Percentiles rank a stretch among this genome's conserved stretches.
Conservation (phyloP, 2,797 vertebrate genomes). For the Macropodus opercularis region DNA sequence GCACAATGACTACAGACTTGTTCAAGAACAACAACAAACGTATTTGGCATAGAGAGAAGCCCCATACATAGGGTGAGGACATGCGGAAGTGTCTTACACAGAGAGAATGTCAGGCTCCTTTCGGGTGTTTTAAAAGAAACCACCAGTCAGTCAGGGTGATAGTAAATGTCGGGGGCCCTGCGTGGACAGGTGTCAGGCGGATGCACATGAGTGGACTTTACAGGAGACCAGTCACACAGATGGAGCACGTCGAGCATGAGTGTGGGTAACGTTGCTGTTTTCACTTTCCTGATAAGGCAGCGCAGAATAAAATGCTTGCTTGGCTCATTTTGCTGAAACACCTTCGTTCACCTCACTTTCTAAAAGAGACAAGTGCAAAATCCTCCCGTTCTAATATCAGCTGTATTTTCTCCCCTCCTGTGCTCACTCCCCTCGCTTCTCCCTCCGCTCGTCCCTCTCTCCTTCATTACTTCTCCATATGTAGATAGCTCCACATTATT, state of each 20-base stretch:
- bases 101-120: slow-evolving; percentile 34
- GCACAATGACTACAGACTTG: too few relatives aligned
- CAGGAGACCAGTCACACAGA: slow-evolving; percentile 21
- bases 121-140: slow-evolving; percentile 55
- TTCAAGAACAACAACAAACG: too few relatives aligned
- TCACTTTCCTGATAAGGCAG: slow-evolving; percentile 20
- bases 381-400: slow-evolving; percentile 45
- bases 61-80: too few relatives aligned
- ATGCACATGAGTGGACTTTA: slow-evolving; percentile 15
- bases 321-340: slow-evolving; percentile 37
- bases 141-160: slow-evolving; percentile 22
- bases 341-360: slow-evolving; percentile 29
- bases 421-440: slow-evolving; percentile 21
- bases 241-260: slow-evolving; percentile 17
- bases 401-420: slow-evolving; percentile 48
- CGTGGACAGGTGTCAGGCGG: neutral
- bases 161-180: slow-evolving; percentile 18
- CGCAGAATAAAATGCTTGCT: slow-evolving; percentile 43
- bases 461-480: slow-evolving; percentile 82
- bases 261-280: slow-evolving; percentile 19
- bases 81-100: too few relatives aligned
- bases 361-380: slow-evolving; percentile 41
- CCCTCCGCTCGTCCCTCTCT: slow-evolving; percentile 53
- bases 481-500: slow-evolving; percentile 78
- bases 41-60: too few relatives aligned